Conservation (phyloP, 2,113 vertebrate genomes). For the Misgurnus mizolepis region DNA sequence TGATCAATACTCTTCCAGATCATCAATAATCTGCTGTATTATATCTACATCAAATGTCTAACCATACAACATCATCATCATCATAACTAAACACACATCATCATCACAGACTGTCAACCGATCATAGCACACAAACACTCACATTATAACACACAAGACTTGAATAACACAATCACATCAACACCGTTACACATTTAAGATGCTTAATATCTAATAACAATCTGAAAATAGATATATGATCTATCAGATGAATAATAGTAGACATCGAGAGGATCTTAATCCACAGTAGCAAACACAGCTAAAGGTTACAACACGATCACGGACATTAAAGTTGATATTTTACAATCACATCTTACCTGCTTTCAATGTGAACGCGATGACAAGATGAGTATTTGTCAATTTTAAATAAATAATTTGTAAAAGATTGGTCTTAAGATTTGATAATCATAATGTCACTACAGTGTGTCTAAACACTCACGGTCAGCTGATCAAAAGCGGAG, state of each 20-base stretch:
- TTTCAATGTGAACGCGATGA: not conserved
- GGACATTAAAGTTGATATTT: not conserved
- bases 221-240: not conserved
- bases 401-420: not conserved
- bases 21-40: not conserved
- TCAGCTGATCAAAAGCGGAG: slow-evolving; percentile 70
- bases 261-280: not conserved
- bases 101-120: not conserved
- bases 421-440: slow-evolving; percentile 12
- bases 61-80: not conserved
- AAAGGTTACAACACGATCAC: slow-evolving; percentile 4
- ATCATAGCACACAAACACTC: not conserved
- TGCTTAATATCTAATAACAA: not conserved
- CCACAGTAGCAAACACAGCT: slow-evolving; percentile 24
- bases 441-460: slow-evolving; percentile 44
- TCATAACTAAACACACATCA: not conserved
- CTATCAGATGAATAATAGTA: not conserved
- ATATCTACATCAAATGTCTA: not conserved
- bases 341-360: slow-evolving; percentile 4
- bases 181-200: not conserved
- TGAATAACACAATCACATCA: not conserved
- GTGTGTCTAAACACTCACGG: slow-evolving; percentile 59
- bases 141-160: not conserved
- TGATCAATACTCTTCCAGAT: not conserved
- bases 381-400: not conserved